Evolutionary conservation across 2,797 vertebrate species (phyloP), one percentile per base, ranked within the genome.

Genomic region (Betta splendens): DNA sequence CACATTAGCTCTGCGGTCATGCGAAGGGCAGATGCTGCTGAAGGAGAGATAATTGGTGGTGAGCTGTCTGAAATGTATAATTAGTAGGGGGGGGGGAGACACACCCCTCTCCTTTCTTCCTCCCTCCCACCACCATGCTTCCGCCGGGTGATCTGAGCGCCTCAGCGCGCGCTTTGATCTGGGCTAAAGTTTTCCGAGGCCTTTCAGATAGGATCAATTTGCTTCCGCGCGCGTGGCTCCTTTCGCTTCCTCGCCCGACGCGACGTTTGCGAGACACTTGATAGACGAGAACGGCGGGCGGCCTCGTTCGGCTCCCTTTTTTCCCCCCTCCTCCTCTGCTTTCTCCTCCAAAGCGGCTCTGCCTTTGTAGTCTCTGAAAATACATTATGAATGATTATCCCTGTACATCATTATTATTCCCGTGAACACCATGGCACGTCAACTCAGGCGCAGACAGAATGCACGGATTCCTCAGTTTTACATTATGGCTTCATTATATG

Each of bases 61-160:
- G 84, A 90, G 87, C 86, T 88, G 89, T 90, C 88, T 91, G 86
- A 92, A 92, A 91, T 90, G 89, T 92, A 89, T 92, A 91, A 92
- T 92, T 91, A 91, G 88, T n/a, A n/a, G n/a, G n/a, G 90, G 67
- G 26, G 87, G 89, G 92, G 87, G 87, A 88, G 89, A 87, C 86
- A 87, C 90, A 86, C 85, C 85, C 81, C 62, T n/a, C 72, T 83
- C 72, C 77, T 75, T 64, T 78, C 75, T 77, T 77, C 75, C 75
- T n/a, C 70, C 48, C 71, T 50, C 46, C 48, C 22, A 5, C 66
- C 8, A 35, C 76, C 69, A 71, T 76, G 64, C 75, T 72, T 84
- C 64, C 79, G 70, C 79, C 46, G 71, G 78, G 72, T 86, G 86
- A 91, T 92, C 89, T 89, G 80, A 91, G 87, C 68, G 49, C 64